These are phyloP conservation scores for Leptinotarsa juncta DNA, from an alignment of 2,888 invertebrate genomes.

Conservation along the genomic window DNA sequence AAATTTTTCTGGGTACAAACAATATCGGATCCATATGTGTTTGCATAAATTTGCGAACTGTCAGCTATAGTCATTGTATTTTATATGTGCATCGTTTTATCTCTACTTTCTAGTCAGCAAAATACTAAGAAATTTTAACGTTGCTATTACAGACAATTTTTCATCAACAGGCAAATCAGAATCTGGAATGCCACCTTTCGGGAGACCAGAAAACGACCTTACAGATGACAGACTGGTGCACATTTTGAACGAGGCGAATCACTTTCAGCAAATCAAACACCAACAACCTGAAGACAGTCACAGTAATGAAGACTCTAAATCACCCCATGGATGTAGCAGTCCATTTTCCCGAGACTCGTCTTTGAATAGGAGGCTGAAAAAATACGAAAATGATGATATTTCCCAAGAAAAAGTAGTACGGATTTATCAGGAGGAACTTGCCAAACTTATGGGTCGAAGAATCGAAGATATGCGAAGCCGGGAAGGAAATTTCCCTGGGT, in stretches of 20 bases:
- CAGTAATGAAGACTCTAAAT: conserved; percentile 85
- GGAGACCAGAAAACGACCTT: conserved; percentile 78
- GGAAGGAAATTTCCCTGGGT: conserved; percentile 86
- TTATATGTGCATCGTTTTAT: conserved; percentile 27
- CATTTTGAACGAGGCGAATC: conserved; percentile 92
- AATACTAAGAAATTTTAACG: conserved; percentile 36
- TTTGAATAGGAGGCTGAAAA: conserved; percentile 82
- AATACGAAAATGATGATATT: conserved; percentile 94
- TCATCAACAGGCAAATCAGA: conserved; percentile 83
- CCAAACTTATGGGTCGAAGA: conserved; percentile 88
- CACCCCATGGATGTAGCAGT: conserved; percentile 82
- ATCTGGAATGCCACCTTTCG: conserved; percentile 82
- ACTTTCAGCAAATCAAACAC: conserved; percentile 78
- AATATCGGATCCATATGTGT: too few relatives aligned
- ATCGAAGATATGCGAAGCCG: conserved; percentile 81
- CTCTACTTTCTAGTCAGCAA: conserved; percentile 29
- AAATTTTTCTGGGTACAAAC: too few relatives aligned
- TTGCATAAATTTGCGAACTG: too few relatives aligned
- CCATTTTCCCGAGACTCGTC: conserved; percentile 82
- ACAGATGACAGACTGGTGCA: conserved; percentile 94
- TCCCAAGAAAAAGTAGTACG: conserved; percentile 95
- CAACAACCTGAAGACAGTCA: conserved; percentile 68
- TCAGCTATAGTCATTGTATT: not conserved
- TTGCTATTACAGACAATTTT: conserved; percentile 65
- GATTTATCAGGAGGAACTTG: conserved; percentile 94